Base-by-base conservation (phyloP, 2,888 invertebrate genomes). In the Alloscopus bannaensis region DNA sequence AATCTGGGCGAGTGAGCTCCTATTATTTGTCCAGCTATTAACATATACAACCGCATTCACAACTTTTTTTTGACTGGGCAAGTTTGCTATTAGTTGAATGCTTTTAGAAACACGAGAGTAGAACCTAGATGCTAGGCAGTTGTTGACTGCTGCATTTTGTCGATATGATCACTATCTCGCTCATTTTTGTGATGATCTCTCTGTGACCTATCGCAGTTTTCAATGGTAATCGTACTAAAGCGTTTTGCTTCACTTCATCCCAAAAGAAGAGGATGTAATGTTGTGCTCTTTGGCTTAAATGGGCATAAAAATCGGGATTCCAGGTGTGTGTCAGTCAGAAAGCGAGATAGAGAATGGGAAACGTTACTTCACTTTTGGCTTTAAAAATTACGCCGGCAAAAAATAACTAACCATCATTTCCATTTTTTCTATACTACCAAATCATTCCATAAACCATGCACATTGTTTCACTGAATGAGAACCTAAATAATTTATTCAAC, bases 201-300 rank as follows among this genome's bases (percentile, higher is more conserved):
- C 60, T 69, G 40, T 68, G 68, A 68, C 62, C 68, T 62, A 62
- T 76, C 68, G 62, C 76, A 76, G 69, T 76, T 76, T 69, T 57
- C 60, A 76, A 76, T 68, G 52, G 52, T 76, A 76, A 76, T 76
- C 76, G 76, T 50, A 60, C 76, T 76, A 76, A 76, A 76, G 76
- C 22, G 69, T 69, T 76, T 28, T 62, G 76, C 31, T 40, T 62
- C 36, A 68, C 20, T 76, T 40, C 22, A 76, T 13, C 4, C 68
- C 59, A 75, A 75, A 45, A 50, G 60, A 75, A 6, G 70, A 66
- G 36, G 13, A 60, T 26, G 40, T 18, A 13, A 18, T 8, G n/a
- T 11, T 26, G 47, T 47, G 24, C 18, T 8, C 29, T 6, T 45
- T 57, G 47, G 42, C 18, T 57, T 47, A 31, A 20, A 52, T 24